Conservation (phyloP, 2,113 vertebrate genomes). For the Aix galericulata region DNA sequence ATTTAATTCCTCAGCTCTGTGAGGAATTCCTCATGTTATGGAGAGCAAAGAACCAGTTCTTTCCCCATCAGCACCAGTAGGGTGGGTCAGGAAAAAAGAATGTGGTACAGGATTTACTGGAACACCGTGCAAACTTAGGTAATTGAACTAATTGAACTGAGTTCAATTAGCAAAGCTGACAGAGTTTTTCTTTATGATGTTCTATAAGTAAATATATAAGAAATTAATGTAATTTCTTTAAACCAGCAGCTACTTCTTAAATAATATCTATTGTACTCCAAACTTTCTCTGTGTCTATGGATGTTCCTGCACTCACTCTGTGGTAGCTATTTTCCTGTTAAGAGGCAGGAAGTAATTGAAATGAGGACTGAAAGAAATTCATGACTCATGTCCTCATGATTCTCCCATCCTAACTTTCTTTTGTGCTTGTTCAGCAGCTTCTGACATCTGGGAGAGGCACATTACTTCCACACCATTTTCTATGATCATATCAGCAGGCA, state of each 20-base stretch:
- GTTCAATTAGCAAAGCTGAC: not conserved
- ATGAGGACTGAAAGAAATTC: conserved; percentile 38
- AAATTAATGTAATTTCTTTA: conserved; percentile 1
- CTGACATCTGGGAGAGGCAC: not conserved
- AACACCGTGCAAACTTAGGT: not conserved
- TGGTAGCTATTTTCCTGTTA: conserved; percentile 56
- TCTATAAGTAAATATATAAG: not conserved
- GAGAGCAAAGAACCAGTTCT: conserved; percentile 23
- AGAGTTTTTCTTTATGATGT: conserved; percentile 5
- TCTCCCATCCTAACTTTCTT: conserved; percentile 14
- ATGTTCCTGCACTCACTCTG: conserved; percentile 20
- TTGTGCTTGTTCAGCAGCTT: conserved; percentile 52
- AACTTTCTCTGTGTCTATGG: not conserved
- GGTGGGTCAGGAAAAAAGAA: conserved; percentile 29
- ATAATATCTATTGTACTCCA: conserved; percentile 8
- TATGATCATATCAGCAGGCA: rapidly evolving
- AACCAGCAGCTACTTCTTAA: conserved; percentile 2
- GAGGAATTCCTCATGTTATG: conserved; percentile 10
- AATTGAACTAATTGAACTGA: not conserved
- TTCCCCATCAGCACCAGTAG: not conserved
- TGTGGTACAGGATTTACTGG: not conserved
- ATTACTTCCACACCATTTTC: not conserved
- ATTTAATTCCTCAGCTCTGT: conserved; percentile 51
- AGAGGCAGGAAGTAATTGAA: conserved; percentile 46
- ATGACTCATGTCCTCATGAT: conserved; percentile 56